Percentiles rank a stretch among this genome's conserved stretches.
Conservation (phyloP, 2,797 vertebrate species). For the Pangasius krempfi region DNA sequence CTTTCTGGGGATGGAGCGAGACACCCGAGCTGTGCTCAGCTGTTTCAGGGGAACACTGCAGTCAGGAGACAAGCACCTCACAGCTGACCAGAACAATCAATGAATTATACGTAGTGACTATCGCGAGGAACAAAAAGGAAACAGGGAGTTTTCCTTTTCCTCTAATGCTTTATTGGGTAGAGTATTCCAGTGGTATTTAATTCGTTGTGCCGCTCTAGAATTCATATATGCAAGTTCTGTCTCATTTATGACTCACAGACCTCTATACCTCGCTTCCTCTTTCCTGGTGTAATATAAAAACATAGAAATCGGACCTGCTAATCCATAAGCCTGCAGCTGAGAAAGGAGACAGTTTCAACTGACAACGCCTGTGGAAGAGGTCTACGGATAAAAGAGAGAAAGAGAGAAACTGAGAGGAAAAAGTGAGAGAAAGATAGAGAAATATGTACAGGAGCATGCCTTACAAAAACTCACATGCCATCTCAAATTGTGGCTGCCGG, state of each 20-base stretch:
- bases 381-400: slow-evolving; percentile 71
- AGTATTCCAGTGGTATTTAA: neutral
- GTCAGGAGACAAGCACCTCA: neutral
- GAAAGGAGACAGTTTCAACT: neutral
- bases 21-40: slow-evolving; percentile 36
- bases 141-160: no score
- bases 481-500: slow-evolving; percentile 82
- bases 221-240: slow-evolving; percentile 63
- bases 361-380: slow-evolving; percentile 57
- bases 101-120: neutral
- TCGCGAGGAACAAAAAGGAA: neutral
- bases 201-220: slow-evolving; percentile 62
- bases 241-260: slow-evolving; percentile 27
- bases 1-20: slow-evolving; percentile 54
- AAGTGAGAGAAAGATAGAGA: slow-evolving; percentile 72
- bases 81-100: slow-evolving; percentile 16
- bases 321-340: slow-evolving; percentile 69
- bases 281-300: slow-evolving; percentile 83
- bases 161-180: neutral
- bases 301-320: slow-evolving; percentile 81
- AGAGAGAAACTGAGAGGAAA: slow-evolving; percentile 29
- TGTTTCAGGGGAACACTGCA: slow-evolving; percentile 8
- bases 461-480: slow-evolving; percentile 86
- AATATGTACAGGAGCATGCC: slow-evolving; percentile 81
- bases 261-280: slow-evolving; percentile 44